Percentiles rank a stretch among this genome's conserved stretches.
Conservation (phyloP, 1,140 invertebrate species). For the Meloidogyne exigua region DNA sequence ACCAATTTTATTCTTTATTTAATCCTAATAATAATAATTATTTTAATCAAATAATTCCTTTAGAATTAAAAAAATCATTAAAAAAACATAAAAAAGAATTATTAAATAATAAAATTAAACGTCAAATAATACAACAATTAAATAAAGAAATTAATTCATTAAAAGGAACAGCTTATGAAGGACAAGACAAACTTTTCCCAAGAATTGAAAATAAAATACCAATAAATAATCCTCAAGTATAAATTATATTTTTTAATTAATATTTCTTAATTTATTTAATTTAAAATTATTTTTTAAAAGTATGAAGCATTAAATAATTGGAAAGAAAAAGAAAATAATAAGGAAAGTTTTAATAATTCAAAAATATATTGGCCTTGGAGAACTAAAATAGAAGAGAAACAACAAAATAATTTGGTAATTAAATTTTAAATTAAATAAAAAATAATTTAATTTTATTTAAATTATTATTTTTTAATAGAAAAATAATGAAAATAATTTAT, state of each 20-base stretch:
- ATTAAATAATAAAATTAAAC: not conserved
- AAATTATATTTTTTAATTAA: not conserved
- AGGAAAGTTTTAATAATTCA: not conserved
- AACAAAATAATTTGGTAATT: not conserved
- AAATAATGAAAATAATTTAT: not conserved
- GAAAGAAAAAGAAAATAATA: not conserved
- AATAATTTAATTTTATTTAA: not conserved
- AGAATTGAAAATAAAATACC: not conserved
- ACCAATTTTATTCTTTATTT: too few species aligned
- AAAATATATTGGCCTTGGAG: conserved; percentile 29
- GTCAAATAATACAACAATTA: not conserved
- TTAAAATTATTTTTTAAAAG: not conserved
- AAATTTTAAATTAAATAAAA: not conserved
- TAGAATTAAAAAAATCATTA: too few species aligned
- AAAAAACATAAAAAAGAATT: too few species aligned
- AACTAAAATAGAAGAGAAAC: not conserved
- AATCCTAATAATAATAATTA: too few species aligned
- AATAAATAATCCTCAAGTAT: not conserved
- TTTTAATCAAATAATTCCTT: too few species aligned
- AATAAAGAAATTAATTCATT: not conserved
- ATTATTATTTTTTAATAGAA: too few species aligned
- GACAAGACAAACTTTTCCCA: conserved; percentile 25
- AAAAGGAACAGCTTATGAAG: conserved; percentile 33
- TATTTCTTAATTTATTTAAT: too few species aligned
- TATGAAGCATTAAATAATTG: conserved; percentile 3